Evolutionary conservation across 2,797 vertebrate species (phyloP).

Genomic region (Alfaro cultratus): DNA sequence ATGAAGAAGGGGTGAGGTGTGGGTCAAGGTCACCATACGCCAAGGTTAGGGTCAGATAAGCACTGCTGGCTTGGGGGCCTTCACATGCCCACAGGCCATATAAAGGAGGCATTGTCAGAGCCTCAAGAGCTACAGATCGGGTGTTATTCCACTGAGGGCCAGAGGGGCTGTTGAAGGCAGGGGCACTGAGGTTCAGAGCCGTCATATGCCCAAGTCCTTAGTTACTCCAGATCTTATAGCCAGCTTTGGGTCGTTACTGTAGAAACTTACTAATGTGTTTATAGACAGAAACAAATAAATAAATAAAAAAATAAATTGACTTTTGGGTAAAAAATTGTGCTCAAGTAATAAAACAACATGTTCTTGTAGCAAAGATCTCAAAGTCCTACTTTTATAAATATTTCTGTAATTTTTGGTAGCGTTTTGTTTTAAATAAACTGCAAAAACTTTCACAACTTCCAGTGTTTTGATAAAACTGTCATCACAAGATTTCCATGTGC

Average conservation of each 20-base stretch:
- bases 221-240: conserved; percentile 36
- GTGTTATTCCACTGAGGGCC: conserved; percentile 80
- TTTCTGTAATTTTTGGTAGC: background rate
- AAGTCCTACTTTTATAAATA: background rate
- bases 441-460: background rate
- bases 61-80: conserved; percentile 79
- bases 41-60: conserved; percentile 90
- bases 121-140: conserved; percentile 79
- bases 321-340: background rate
- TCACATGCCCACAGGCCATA: conserved; percentile 80
- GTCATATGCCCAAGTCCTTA: conserved; percentile 71
- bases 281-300: background rate
- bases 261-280: conserved; percentile 41
- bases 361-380: background rate
- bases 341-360: background rate
- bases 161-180: conserved; percentile 60
- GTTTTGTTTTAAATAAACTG: conserved; percentile 1
- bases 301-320: background rate
- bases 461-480: conserved; percentile 11
- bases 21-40: conserved; percentile 90
- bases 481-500: background rate
- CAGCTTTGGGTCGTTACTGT: conserved; percentile 46
- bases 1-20: conserved; percentile 82
- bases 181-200: conserved; percentile 63
- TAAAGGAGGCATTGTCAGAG: conserved; percentile 72